phyloP scores from a whole-genome alignment of 37 sponge, comb jelly and placozoan genomes.

The Chondrosia reniformis region DNA sequence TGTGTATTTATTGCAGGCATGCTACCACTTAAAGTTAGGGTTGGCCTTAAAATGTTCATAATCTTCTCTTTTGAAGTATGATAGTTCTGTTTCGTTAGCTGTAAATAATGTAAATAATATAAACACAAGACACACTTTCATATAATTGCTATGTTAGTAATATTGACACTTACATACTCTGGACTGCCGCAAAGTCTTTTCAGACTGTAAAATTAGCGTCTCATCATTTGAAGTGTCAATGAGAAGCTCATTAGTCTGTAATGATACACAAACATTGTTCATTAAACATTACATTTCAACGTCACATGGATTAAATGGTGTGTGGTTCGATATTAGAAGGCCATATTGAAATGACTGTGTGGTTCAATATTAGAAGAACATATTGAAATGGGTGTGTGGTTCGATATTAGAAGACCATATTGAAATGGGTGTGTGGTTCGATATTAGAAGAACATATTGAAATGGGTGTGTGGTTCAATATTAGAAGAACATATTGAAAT shows the following conservation, averaged over 20 bases:
- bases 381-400: too few relatives aligned
- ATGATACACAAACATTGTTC: not conserved
- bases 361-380: too few relatives aligned
- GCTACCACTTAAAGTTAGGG: constrained; percentile 48
- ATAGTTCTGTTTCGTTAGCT: constrained; percentile 66
- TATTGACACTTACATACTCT: constrained; percentile 25
- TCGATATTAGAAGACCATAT: too few relatives aligned
- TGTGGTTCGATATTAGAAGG: too few relatives aligned
- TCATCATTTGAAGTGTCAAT: constrained; percentile 31
- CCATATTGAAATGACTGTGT: too few relatives aligned
- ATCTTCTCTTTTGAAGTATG: constrained; percentile 44
- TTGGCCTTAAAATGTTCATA: constrained; percentile 43
- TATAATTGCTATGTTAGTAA: not conserved
- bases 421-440: too few relatives aligned
- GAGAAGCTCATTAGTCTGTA: constrained; percentile 41
- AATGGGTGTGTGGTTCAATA: too few relatives aligned
- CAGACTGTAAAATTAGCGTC: constrained; percentile 35
- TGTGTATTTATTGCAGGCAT: too few relatives aligned
- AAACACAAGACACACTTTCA: not conserved
- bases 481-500: too few relatives aligned
- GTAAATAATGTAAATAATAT: not conserved
- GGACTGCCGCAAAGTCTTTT: constrained; percentile 30
- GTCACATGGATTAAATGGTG: not conserved
- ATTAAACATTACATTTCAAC: not conserved
- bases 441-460: too few relatives aligned